Base-by-base conservation (phyloP, 2,797 vertebrate species). In the Danio jaintianensis region DNA sequence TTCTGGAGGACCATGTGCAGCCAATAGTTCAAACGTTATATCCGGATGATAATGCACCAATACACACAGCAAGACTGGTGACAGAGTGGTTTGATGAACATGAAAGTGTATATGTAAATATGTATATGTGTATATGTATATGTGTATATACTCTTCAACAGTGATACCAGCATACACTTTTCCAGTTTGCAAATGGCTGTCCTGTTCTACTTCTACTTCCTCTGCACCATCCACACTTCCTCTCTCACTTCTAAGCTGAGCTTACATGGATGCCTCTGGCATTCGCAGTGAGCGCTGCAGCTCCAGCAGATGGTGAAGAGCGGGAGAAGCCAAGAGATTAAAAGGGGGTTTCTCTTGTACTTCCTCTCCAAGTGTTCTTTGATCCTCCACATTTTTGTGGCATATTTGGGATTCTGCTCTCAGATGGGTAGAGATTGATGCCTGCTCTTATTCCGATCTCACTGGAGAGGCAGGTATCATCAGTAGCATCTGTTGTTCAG, bases 281-380 rank as follows among this genome's bases (percentile, higher is more conserved):
- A 79, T 90, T 80, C 70, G 5, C 87, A 90, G 89, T 90, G 91
- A 88, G 86, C 86, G 85, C 85, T 87, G 80, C 68, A 71, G 89
- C 89, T 88, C 81, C 85, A 91, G 86, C 92, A 91, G 89, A 90
- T 92, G 92, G 89, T 83, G 88, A 91, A 85, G 86, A 91, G 89
- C 87, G 84, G 78, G 86, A 90, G 86, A 87, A 90, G 87, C 81
- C 61, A 82, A 84, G 85, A 87, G 88, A 90, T 92, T 92, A 92
- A 90, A 91, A 85, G 78, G 84, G 82, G 20, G 47, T 67, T 83
- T 87, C 86, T 90, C 87, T 87, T 88, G 85, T 85, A 85, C 83
- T 84, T 84, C 89, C 86, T 75, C 83, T 81, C 79, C 88, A 80
- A 55, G 74, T 75, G 80, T 89, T 66, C 88, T 92, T 91, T 91